Evolutionary conservation across 2,888 invertebrate species (phyloP), one percentile per base, ranked within the genome.

Genomic region (Prosopocoilus inquinatus): DNA sequence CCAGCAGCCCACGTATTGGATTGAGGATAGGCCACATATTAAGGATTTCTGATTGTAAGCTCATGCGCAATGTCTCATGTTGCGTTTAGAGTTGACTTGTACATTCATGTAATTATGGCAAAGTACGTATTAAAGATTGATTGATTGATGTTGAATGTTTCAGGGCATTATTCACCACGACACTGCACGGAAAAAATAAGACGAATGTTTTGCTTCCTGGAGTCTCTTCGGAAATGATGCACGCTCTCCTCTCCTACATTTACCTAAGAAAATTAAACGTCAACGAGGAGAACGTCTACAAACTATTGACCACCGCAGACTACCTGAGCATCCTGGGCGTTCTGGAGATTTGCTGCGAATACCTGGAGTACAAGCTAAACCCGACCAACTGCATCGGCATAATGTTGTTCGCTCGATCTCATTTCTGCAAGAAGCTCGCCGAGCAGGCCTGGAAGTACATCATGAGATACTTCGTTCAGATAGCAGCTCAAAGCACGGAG

Each of bases 281-380:
- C 16, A 87, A 82, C 55, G 83, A 85, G 35, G 83, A 86, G 33
- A 95, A 94, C 71, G 93, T 94, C 0, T 88, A 89, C 68, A 84
- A 88, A 67, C 79, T 96, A 9, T 81, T 95, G 38, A 86, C 90
- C 66, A 88, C 90, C 0, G 92, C 95, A 2, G 95, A 96, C 79
- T 95, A 94, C 73, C 84, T 96, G 51, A 88, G 90, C 67, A 89
- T 95, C 63, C 79, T 89, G 44, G 92, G 92, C 0, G 85, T 95
- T 43, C 81, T 93, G 48, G 85, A 89, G 62, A 81, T 89, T 13
- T 95, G 95, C 75, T 90, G 89, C 69, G 84, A 89, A 45, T 92
- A 86, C 70, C 81, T 96, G 11, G 81, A 84, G 51, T 77, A 77
- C 39, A 84, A 85, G 54, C 78, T 96, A 13, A 85, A 80, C 11